Conservation (phyloP, 2,797 vertebrate species). For the Pseudochirops cupreus region DNA sequence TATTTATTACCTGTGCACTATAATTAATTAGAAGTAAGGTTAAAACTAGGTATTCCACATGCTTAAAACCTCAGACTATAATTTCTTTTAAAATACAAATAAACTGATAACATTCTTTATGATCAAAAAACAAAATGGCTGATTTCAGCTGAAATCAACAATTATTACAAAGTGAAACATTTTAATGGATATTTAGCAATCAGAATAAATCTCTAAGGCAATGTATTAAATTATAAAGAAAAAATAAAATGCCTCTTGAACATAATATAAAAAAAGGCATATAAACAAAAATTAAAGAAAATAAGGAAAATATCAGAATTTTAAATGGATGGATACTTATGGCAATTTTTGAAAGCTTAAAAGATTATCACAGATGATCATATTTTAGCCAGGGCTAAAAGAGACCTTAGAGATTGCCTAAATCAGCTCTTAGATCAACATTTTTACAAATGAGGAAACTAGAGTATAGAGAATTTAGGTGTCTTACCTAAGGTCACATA, state of each 20-base stretch:
- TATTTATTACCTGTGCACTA: conserved; percentile 77
- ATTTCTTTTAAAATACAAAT: conserved; percentile 58
- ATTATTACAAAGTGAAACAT: not conserved
- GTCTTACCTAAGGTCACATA: too few species aligned
- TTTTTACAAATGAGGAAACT: too few species aligned
- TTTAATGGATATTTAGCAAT: conserved; percentile 32
- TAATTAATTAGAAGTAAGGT: conserved; percentile 80
- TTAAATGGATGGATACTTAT: conserved; percentile 3
- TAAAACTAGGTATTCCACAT: conserved; percentile 72
- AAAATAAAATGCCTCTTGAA: not conserved
- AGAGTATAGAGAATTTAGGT: too few species aligned
- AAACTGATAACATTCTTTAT: conserved; percentile 62
- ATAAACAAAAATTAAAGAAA: conserved; percentile 8
- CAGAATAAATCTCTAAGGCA: not conserved
- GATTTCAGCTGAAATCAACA: conserved; percentile 48
- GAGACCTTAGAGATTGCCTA: too few species aligned
- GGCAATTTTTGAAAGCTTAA: conserved; percentile 47
- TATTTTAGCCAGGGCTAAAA: too few species aligned
- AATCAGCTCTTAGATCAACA: too few species aligned
- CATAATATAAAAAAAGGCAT: not conserved
- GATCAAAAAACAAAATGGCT: conserved; percentile 55
- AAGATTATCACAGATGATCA: too few species aligned
- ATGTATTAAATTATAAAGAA: not conserved
- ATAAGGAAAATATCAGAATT: conserved; percentile 26
- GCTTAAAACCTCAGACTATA: conserved; percentile 71